Evolutionary conservation across 2,797 vertebrate species (phyloP), one percentile per base, ranked within the genome.

Genomic region (Fundulus diaphanus): DNA sequence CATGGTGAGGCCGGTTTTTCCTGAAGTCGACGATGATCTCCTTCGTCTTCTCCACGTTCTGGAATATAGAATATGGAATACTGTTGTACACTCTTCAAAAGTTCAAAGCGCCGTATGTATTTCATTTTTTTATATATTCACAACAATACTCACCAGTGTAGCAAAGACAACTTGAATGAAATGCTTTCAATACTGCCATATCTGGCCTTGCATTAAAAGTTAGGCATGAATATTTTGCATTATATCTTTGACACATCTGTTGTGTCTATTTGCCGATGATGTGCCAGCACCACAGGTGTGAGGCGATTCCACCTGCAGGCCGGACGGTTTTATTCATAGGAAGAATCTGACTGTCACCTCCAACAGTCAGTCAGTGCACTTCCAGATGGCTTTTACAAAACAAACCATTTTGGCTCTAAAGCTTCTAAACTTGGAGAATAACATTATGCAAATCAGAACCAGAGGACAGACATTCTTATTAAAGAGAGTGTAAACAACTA

Each of bases 141-240:
- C 5, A 44, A 15, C 44, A 44, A 44, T 44, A 12, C 18, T 42
- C 11, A 48, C 4, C 3, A 63, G 69, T 73, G 63, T 48, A 71
- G 33, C 31, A 72, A 35, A 0, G 52, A 48, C 52, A 12, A 2
- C 20, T 33, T 5, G 40, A 33, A 70, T 52, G 29, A 1, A 51
- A 29, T 22, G 5, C 69, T 42, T 16, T 29, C 56, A 3, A 46
- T 42, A 35, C 31, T 31, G 0, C 29, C 61, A 73, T 48, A 70
- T 70, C 35, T 13, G 20, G n/a, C 11, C 68, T 69, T 74, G 59
- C 70, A 66, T 57, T 56, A 52, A 83, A 71, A 40, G 63, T 77
- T 79, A 29, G 42, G 31, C 37, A 70, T 78, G 87, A 78, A 87
- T 88, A 89, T 76, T 79, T 86, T 89, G 48, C 84, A 89, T 88